A percentile compares a stretch with the other conserved stretches of the same genome.
Conservation (phyloP, 64 coral and sea anemone genomes). For the Montipora cactus region DNA sequence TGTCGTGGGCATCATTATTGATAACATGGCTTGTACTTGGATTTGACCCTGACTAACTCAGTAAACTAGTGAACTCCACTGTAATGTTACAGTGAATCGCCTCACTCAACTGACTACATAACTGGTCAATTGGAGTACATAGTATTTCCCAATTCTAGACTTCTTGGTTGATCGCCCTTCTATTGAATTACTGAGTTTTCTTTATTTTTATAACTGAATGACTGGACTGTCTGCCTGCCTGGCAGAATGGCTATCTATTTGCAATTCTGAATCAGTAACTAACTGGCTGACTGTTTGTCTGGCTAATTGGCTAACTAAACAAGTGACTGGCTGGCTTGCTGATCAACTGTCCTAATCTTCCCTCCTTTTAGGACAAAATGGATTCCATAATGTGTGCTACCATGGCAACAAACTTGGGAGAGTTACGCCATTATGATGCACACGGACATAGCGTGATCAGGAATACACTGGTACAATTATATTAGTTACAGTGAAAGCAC, state of each 20-base stretch:
- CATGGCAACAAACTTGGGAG: slow-evolving; percentile 36
- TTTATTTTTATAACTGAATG: too few relatives aligned
- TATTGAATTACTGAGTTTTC: too few relatives aligned
- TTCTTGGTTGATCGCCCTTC: too few relatives aligned
- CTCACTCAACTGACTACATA: too few relatives aligned
- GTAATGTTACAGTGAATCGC: too few relatives aligned
- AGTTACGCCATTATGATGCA: slow-evolving; percentile 35
- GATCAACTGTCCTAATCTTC: neutral
- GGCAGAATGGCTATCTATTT: neutral
- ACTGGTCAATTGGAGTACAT: too few relatives aligned
- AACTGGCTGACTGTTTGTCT: neutral
- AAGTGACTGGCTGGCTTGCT: neutral
- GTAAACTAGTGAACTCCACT: too few relatives aligned
- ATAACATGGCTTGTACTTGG: too few relatives aligned
- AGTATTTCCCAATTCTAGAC: too few relatives aligned
- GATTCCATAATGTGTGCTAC: slow-evolving; percentile 32
- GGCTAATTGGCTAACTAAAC: neutral
- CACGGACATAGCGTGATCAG: neutral
- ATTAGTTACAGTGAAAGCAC: neutral
- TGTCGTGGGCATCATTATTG: too few relatives aligned
- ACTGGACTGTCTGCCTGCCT: neutral
- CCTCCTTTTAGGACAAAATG: slow-evolving; percentile 7
- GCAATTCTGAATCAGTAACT: neutral
- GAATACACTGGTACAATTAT: slow-evolving; percentile 8
- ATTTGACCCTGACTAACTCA: too few relatives aligned